Base-by-base conservation (phyloP, 2,797 vertebrate species). In the Hyperoplus lanceolatus region DNA sequence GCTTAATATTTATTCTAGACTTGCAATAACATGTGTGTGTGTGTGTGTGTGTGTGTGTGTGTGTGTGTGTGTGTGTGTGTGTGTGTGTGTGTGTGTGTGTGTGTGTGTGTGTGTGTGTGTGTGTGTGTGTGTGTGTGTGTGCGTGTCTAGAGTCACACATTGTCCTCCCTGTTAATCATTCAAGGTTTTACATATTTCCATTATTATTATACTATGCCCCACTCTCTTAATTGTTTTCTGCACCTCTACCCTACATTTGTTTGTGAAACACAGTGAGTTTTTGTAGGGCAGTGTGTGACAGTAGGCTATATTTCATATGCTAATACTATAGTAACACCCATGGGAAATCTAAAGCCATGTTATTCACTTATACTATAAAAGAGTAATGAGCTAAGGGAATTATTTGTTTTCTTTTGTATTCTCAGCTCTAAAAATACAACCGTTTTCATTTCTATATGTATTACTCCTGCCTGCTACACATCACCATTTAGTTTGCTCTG, bases 281-380 rank as follows among this genome's bases (percentile, higher is more conserved):
- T 60, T 85, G 64, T 43, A 55, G 55, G 43, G 55, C 12, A 65
- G 18, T 72, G 65, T 68, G 39, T 68, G 0, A 77, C 49, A 16
- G 5, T 66, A 38, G 29, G 29, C 29, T 51, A 5, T 50, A 50
- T 58, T 29, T 29, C 29, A 29, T 29, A 29, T 0, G 29, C 15
- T 80, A 74, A 59, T 59, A 67, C 8, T 61, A 65, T 10, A 48
- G 53, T 16, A 57, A 46, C 55, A 64, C 12, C 14, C 21, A 39
- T 5, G 56, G 55, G 42, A 18, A 46, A 13, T 15, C 8, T 66
- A 2, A 66, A 38, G 41, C 39, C 6, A 11, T 62, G 1, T 38
- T 70, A 7, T 61, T 67, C 41, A 51, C 45, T 62, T 21, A 38
- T 2, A 65, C 16, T 61, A 29, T 8, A 18, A 36, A 58, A 29